A percentile compares a stretch with the other conserved stretches of the same genome.
Conservation (phyloP, 2,888 invertebrate genomes). For the Ochropleura leucogaster region DNA sequence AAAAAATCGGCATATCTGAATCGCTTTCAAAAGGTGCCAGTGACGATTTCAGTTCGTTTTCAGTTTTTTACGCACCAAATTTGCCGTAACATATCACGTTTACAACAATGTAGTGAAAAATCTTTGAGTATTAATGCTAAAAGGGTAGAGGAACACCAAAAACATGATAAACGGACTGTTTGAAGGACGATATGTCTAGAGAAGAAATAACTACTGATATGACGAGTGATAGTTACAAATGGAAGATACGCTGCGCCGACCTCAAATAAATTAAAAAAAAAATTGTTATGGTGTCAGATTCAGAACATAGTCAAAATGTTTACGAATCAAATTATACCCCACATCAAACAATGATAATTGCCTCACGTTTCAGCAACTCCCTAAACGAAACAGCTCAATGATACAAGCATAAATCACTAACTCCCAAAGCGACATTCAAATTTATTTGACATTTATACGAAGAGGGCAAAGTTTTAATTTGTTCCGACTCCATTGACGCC, state of each 20-base stretch:
- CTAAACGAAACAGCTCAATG: slow-evolving; percentile 58
- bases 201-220: too few relatives aligned
- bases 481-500: slow-evolving; percentile 66
- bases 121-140: too few relatives aligned
- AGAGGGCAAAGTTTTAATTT: slow-evolving; percentile 68
- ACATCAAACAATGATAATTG: slow-evolving; percentile 23
- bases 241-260: too few relatives aligned
- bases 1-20: background rate
- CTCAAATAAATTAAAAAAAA: too few relatives aligned
- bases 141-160: too few relatives aligned
- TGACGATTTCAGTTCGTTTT: background rate
- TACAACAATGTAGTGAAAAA: too few relatives aligned
- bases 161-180: too few relatives aligned
- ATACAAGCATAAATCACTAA: slow-evolving; percentile 64
- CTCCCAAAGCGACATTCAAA: slow-evolving; percentile 64
- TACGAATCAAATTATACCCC: background rate
- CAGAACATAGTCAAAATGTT: background rate
- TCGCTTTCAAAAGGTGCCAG: background rate
- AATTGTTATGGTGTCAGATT: background rate
- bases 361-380: slow-evolving; percentile 29
- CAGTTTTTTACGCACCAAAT: background rate
- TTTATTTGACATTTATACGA: slow-evolving; percentile 69
- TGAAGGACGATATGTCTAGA: too few relatives aligned
- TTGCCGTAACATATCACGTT: background rate
- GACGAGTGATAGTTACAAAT: too few relatives aligned